Evolutionary conservation across 2,888 invertebrate species (phyloP), one percentile per base, ranked within the genome.

Genomic region (Hyalella azteca): DNA sequence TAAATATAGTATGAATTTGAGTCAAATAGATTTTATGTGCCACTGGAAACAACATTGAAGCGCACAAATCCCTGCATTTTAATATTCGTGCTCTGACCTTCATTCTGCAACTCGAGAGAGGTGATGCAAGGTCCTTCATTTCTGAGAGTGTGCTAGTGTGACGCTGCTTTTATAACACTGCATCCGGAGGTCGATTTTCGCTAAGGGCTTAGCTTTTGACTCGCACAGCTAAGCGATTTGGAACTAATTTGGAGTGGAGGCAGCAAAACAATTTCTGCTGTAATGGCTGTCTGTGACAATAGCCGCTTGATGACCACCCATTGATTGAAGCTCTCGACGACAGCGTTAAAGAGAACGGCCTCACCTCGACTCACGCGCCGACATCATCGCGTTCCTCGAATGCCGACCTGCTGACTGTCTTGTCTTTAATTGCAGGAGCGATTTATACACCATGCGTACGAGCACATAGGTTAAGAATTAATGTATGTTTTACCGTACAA

Each of bases 181-280:
- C 54, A 29, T 29, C 26, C 29, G 26, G 54, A 54, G 54, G 54
- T 54, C 54, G 54, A 22, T 54, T 54, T 54, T 54, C 26, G 54
- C 26, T 54, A 54, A 54, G 54, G 26, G 54, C 54, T 54, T 54
- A 54, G 54, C 54, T 29, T 13, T 54, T 54, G 54, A 54, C 54
- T 54, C 29, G 54, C 54, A 54, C 26, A 54, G 54, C 54, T 54
- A 54, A 54, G 54, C 54, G 54, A 54, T 54, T 54, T 54, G 54
- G 54, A 22, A 54, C 22, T 54, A 54, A 54, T 54, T 54, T 54
- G 54, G 26, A 54, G 54, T 54, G 54, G 54, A 54, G 54, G 26
- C 54, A 26, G 54, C 54, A 54, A 54, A 54, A 54, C 54, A 54
- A 54, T 54, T 54, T 22, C 54, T 54, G 22, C 54, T 22, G 54